phyloP scores from a whole-genome alignment of 92 coral and sea anemone genomes.

The Isaurus tuberculatus region DNA sequence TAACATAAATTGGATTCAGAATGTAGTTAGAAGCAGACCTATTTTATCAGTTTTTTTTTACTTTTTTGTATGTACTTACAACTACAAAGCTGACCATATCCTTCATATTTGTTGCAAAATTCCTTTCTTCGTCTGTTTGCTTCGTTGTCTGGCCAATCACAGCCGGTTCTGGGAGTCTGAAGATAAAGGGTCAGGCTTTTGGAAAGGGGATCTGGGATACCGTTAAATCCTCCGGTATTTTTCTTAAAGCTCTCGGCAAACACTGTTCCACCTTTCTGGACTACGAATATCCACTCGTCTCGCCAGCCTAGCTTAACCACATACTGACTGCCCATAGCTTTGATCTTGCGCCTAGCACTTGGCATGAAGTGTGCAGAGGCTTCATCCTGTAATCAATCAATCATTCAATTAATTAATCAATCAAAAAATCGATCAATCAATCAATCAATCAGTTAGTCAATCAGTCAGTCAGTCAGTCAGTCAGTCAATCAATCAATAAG shows the following conservation, averaged over 20 bases:
- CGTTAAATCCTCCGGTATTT: constrained; percentile 32
- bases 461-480: too few species aligned
- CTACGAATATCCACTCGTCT: constrained; percentile 84
- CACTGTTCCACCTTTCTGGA: constrained; percentile 62
- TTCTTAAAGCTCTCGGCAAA: constrained; percentile 68
- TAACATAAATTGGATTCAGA: too few species aligned
- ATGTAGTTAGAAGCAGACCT: neutral
- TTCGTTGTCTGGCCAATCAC: constrained; percentile 68
- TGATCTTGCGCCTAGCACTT: constrained; percentile 60
- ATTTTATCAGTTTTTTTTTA: neutral
- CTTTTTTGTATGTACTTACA: constrained; percentile 54
- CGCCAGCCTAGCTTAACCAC: constrained; percentile 65
- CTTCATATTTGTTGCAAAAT: constrained; percentile 78
- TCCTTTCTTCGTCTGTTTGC: constrained; percentile 63
- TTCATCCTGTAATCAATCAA: constrained; percentile 63
- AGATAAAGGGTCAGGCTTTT: constrained; percentile 57
- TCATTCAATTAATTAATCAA: neutral
- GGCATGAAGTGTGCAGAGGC: constrained; percentile 57
- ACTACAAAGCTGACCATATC: constrained; percentile 70
- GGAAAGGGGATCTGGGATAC: constrained; percentile 60
- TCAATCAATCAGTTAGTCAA: neutral
- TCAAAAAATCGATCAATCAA: neutral
- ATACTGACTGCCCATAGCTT: constrained; percentile 71
- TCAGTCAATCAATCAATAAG: too few species aligned
- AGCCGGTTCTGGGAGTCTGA: constrained; percentile 36